Evolutionary conservation across 2,888 invertebrate genomes (phyloP).

Genomic region (Silvanus unidentatus): DNA sequence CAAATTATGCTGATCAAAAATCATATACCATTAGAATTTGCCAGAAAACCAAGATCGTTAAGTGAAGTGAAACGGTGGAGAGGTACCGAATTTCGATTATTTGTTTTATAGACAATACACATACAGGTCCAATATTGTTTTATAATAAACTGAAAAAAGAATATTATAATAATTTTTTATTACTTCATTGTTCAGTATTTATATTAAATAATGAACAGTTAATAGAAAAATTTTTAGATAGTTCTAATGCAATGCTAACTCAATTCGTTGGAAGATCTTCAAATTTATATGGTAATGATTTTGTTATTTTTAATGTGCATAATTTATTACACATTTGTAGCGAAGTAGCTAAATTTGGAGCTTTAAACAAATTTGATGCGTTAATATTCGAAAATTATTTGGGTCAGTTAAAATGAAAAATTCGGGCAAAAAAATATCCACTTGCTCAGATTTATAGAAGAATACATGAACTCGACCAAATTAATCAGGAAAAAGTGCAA

Average conservation of each 20-base stretch:
- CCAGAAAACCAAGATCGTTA: conserved; percentile 7
- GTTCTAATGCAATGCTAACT: conserved; percentile 2
- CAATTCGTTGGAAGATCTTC: conserved; percentile 7
- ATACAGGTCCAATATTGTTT: conserved; percentile 6
- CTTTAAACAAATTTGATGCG: conserved; percentile 5
- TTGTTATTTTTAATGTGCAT: conserved; percentile 9
- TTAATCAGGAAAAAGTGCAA: no score
- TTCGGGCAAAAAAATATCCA: conserved; percentile 3
- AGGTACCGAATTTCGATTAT: conserved; percentile 2
- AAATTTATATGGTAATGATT: conserved; percentile 6
- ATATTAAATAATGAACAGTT: conserved; percentile 4
- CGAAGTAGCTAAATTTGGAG: conserved; percentile 5
- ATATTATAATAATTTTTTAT: conserved; percentile 5
- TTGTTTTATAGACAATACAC: no score
- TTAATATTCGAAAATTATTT: conserved; percentile 7
- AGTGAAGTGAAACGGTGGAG: conserved; percentile 5
- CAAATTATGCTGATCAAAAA: neutral
- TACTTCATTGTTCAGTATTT: conserved; percentile 6
- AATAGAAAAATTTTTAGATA: conserved; percentile 4
- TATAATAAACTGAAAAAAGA: conserved; percentile 1
- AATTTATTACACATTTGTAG: conserved; percentile 5
- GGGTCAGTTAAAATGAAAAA: conserved; percentile 5
- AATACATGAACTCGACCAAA: no score
- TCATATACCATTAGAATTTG: conserved; percentile 4
- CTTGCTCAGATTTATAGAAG: conserved; percentile 4